phyloP scores from a whole-genome alignment of 2,113 vertebrate species.

The Sylvietta virens region DNA sequence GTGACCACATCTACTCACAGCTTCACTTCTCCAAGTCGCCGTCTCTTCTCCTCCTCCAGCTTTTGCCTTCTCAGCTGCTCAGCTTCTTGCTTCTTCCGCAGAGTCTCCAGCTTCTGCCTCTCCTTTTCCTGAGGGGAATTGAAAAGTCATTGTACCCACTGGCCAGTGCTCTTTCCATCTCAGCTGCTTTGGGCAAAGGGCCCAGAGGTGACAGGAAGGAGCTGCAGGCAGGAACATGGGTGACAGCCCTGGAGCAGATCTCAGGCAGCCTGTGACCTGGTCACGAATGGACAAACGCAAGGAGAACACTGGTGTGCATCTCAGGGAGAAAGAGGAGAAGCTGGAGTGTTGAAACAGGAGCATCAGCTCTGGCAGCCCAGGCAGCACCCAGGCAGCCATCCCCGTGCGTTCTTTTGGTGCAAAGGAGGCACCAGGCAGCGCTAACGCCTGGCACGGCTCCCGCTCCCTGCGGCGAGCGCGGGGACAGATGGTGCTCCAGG shows the following conservation, averaged over 20 bases:
- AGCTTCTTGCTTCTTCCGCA: constrained; percentile 87
- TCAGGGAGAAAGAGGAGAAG: neutral
- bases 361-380: neutral
- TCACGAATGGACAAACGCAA: rapidly evolving
- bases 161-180: neutral
- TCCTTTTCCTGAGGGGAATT: constrained; percentile 79
- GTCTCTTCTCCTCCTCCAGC: constrained; percentile 87
- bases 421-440: neutral
- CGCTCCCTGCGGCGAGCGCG: neutral
- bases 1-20: constrained; percentile 67
- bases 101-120: constrained; percentile 80
- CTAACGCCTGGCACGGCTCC: neutral
- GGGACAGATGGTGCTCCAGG: neutral
- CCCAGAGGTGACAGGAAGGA: neutral
- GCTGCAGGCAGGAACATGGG: neutral
- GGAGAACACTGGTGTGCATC: neutral
- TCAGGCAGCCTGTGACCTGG: neutral
- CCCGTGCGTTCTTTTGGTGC: neutral
- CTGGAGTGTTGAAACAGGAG: neutral
- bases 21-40: constrained; percentile 82
- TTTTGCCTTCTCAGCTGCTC: constrained; percentile 86
- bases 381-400: neutral
- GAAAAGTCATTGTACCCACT: neutral
- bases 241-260: neutral
- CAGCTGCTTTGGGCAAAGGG: neutral